A percentile compares a stretch with the other conserved stretches of the same genome.
These are phyloP conservation scores for Ptychochromis oligacanthus DNA, from an alignment of 2,113 vertebrate species.

Conservation along the genomic window DNA sequence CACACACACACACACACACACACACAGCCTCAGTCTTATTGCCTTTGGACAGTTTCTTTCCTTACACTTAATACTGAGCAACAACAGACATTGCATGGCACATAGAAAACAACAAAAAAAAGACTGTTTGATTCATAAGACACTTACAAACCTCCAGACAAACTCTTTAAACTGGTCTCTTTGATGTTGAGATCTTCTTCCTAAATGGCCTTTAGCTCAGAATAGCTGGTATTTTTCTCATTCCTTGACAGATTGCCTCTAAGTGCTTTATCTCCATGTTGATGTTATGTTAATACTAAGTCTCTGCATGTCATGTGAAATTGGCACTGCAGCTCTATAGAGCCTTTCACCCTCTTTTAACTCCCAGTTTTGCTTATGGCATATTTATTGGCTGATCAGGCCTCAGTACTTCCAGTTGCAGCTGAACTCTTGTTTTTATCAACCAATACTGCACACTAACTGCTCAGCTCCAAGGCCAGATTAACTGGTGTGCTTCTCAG, in stretches of 20 bases:
- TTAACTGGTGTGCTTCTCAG: no score
- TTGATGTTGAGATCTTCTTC: background rate
- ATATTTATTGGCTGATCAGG: no score
- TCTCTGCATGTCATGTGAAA: no score
- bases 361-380: no score
- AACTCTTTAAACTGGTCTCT: background rate
- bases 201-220: background rate
- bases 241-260: background rate
- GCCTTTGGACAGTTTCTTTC: conserved; percentile 4
- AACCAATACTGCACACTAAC: no score
- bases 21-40: background rate
- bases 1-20: conserved; percentile 1
- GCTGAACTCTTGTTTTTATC: no score
- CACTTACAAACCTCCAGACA: background rate
- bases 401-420: no score
- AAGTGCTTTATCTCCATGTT: no score
- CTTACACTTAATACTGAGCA: background rate
- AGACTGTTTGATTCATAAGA: background rate
- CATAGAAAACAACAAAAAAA: background rate
- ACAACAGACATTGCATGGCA: background rate
- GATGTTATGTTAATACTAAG: no score
- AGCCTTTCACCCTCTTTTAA: no score
- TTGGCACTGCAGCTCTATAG: no score
- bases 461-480: no score
- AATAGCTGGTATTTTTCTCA: background rate